Base-by-base conservation (phyloP, 2,113 vertebrate species). In the Anoura caudifer region DNA sequence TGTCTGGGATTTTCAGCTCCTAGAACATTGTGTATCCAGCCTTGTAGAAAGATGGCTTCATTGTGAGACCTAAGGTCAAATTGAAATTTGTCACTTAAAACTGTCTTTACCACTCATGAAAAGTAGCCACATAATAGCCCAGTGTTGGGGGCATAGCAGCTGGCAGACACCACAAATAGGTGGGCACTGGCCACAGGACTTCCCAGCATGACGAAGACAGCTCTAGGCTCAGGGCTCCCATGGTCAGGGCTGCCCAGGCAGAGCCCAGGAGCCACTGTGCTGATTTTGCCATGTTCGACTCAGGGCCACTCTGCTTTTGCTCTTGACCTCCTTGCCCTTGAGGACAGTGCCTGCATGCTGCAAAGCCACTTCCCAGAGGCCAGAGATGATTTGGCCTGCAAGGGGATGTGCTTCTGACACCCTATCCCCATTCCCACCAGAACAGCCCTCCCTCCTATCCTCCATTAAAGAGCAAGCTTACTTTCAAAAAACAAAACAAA, bases 61-160 rank as follows among this genome's bases (percentile, higher is more conserved):
- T 77, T 86, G 36, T 81, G 36, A 63, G 47, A 54, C 47, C 80
- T 85, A 69, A 81, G 41, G 20, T 92, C 38, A 17, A 72, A 26
- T 82, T 83, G 41, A 75, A 38, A 33, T 94, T n/a, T 85, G 33
- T 90, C 45, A 63, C 20, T 96, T 96, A 88, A 94, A 96, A 92
- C 47, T 72, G 65, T 45, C 59, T 88, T 24, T 93, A 31, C 70
- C 36, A 81, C 81, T 92, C 56, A 47, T 50, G 45, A 77, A 77
- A 77, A 77, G 45, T 20, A 33, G 31, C 19, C 45, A 52, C 2
- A 0, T 17, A 33, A 50, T 33, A 77, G 75, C 17, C 45, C 45
- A 77, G 45, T 77, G 16, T 17, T 31, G 31, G 22, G 9, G 45
- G 5, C 31, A 77, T 50, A 77, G 75, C 75, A 77, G 45, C 75